Base-by-base conservation (phyloP, 2,797 vertebrate genomes). In the Melanogrammus aeglefinus region DNA sequence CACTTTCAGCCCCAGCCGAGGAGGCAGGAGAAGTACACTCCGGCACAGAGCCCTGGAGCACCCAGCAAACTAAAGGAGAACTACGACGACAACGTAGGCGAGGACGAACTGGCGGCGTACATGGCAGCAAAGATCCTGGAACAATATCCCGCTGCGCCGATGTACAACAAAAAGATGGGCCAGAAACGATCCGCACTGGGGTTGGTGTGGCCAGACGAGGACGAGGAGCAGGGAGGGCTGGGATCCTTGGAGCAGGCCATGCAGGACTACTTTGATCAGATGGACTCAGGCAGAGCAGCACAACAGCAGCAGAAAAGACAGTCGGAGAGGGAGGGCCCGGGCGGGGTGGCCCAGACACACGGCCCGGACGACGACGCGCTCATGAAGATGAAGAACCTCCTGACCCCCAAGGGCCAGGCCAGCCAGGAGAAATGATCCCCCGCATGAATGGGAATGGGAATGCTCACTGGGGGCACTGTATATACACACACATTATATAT, bases 21-120 rank as follows among this genome's bases (percentile, higher is more conserved):
- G 57, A 93, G 91, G 80, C 80, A 81, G 89, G 92, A 89, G 90
- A 89, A 80, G 89, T 87, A 84, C 90, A 77, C 21, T 31, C 90
- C 87, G 84, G 90, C 80, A 84, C 94, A 91, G 8, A 86, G 79
- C 71, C 91, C 76, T 92, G 92, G 93, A 31, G 24, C 63, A 4
- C 88, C 92, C 78, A 91, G 93, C 79, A 94, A 92, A 27, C 85
- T 84, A 74, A 94, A 93, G 82, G 85, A 84, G 1, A 91, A 94
- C 63, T 95, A 96, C 0, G 96, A 96, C 47, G 95, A 94, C 79
- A 84, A 90, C 2, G 83, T 86, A 0, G 94, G 94, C 16, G 95
- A 96, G 81, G 96, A 97, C 2, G 94, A 97, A 24, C 88, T 99
- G 81, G 94, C 95, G 0, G 94, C 96, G 14, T 97, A 96, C 79